A percentile compares a stretch with the other conserved stretches of the same genome.
Evolutionary conservation across 2,888 invertebrate species (phyloP).

Genomic region (Melitaea athalia): DNA sequence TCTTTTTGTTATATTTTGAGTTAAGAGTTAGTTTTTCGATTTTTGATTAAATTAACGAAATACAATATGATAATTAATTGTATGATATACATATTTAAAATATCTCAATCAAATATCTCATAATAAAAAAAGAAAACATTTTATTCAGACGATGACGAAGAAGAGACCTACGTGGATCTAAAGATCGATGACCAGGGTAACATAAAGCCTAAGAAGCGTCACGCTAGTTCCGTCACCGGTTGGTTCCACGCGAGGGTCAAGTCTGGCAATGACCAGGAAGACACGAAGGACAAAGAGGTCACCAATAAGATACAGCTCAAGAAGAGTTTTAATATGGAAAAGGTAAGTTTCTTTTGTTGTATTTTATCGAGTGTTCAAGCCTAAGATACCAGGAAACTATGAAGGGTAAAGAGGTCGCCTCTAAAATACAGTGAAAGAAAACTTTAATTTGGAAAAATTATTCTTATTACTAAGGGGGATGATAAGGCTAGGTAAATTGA

Average conservation of each 20-base stretch:
- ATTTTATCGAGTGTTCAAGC: conserved; percentile 12
- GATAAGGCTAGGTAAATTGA: too few relatives aligned
- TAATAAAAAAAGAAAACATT: background rate
- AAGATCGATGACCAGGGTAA: conserved; percentile 72
- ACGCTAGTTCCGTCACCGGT: conserved; percentile 44
- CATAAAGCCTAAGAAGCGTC: conserved; percentile 62
- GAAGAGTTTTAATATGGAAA: conserved; percentile 70
- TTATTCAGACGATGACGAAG: conserved; percentile 58
- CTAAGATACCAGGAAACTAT: conserved; percentile 30
- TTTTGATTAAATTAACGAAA: too few relatives aligned
- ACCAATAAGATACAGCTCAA: conserved; percentile 68
- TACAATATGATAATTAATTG: too few relatives aligned
- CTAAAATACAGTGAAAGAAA: conserved; percentile 70
- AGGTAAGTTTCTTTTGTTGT: conserved; percentile 48
- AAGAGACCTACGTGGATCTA: conserved; percentile 70
- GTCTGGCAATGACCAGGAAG: conserved; percentile 41
- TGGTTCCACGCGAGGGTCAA: conserved; percentile 71
- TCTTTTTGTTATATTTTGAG: too few relatives aligned
- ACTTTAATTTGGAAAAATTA: conserved; percentile 72
- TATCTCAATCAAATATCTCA: too few relatives aligned
- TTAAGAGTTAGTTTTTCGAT: too few relatives aligned
- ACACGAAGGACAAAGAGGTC: conserved; percentile 53
- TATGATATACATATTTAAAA: too few relatives aligned
- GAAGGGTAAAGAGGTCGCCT: conserved; percentile 55
- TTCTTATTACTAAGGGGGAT: too few relatives aligned